These are phyloP conservation scores for Eupithecia abbreviata DNA, from an alignment of 2,888 invertebrate genomes.

Conservation along the genomic window DNA sequence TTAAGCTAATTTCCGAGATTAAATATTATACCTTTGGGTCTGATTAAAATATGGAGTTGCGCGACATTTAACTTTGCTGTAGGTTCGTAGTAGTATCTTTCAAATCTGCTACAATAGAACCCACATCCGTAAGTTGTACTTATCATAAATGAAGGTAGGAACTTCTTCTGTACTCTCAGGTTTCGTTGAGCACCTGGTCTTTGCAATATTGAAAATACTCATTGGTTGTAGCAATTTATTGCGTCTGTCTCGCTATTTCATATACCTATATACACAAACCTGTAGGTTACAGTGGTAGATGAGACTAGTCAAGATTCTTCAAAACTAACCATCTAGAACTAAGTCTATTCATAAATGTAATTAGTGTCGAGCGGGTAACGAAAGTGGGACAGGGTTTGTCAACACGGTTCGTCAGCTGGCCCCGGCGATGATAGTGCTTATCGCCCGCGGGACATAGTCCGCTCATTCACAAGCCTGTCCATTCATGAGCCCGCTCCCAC, in stretches of 20 bases:
- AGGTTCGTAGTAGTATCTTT: not conserved
- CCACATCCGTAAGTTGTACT: not conserved
- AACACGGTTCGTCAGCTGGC: conserved; percentile 81
- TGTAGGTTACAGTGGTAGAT: not conserved
- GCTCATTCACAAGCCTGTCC: conserved; percentile 81
- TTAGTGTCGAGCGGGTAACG: conserved; percentile 63
- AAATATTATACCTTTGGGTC: not conserved
- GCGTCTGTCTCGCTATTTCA: not conserved
- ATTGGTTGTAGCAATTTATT: not conserved
- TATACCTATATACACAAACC: not conserved
- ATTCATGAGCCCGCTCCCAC: conserved; percentile 75
- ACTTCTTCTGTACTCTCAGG: not conserved
- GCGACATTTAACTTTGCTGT: not conserved
- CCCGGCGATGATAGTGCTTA: conserved; percentile 79
- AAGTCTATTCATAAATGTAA: conserved; percentile 72
- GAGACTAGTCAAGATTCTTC: not conserved
- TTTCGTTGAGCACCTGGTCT: not conserved
- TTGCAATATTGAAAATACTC: not conserved
- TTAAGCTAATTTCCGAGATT: not conserved
- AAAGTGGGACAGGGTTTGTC: conserved; percentile 83
- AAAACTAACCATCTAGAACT: conserved; percentile 19
- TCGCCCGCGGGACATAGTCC: conserved; percentile 81
- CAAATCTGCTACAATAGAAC: not conserved
- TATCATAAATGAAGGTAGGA: not conserved
- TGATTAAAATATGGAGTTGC: not conserved